A percentile compares a stretch with the other conserved stretches of the same genome.
Evolutionary conservation across 2,888 invertebrate genomes (phyloP).

Genomic region (Eristalis pertinax): DNA sequence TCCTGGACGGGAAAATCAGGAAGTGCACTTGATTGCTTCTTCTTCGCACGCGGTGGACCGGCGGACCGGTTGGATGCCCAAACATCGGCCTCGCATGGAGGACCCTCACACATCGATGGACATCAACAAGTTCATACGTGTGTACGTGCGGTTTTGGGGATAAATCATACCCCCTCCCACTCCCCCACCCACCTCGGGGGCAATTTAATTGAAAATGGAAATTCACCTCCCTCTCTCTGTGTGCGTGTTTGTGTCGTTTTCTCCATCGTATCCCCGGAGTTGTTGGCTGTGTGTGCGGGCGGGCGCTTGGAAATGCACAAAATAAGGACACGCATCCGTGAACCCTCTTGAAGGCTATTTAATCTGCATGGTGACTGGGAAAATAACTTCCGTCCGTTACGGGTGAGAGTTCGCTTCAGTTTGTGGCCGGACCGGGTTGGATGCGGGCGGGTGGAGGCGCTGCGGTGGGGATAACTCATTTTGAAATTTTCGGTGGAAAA

Average conservation of each 20-base stretch:
- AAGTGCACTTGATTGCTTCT: slow-evolving; percentile 62
- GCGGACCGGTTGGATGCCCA: neutral
- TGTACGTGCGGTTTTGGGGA: neutral
- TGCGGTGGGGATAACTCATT: slow-evolving; percentile 33
- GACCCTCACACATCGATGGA: neutral
- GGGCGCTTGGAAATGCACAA: slow-evolving; percentile 31
- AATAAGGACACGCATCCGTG: slow-evolving; percentile 64
- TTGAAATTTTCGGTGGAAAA: slow-evolving; percentile 45
- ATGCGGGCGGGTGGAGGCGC: neutral
- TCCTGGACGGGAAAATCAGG: slow-evolving; percentile 59
- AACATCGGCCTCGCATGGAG: neutral
- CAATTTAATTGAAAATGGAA: slow-evolving; percentile 44
- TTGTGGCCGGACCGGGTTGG: neutral
- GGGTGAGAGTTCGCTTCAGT: slow-evolving; percentile 14
- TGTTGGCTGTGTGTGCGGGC: neutral
- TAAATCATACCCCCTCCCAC: neutral
- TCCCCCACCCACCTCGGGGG: neutral
- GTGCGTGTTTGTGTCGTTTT: no score
- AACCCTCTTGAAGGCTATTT: slow-evolving; percentile 48
- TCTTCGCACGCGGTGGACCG: neutral
- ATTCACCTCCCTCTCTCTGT: slow-evolving; percentile 12
- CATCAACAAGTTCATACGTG: neutral
- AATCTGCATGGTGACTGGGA: slow-evolving; percentile 62
- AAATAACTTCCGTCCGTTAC: slow-evolving; percentile 65
- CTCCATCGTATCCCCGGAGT: neutral